Evolutionary conservation across 1,140 invertebrate genomes (phyloP), one percentile per base, ranked within the genome.

Genomic region (Piezodorus guildinii): DNA sequence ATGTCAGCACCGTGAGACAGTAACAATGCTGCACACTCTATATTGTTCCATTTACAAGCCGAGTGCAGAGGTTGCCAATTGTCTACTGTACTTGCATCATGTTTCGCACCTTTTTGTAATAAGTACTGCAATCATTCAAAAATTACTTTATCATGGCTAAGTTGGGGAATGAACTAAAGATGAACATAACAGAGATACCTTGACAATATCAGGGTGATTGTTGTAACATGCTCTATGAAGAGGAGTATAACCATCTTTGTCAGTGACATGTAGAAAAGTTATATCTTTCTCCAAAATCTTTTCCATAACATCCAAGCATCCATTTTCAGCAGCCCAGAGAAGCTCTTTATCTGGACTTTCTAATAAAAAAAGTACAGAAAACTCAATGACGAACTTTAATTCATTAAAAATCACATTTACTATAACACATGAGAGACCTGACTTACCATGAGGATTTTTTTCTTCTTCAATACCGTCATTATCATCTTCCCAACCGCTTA

Each of bases 51-150:
- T 69, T 87, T 86, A 70, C 87, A 88, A 44, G 88, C 88, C 15
- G 90, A 94, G 77, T 98, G 95, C 52, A 98, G 73, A 0, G 94
- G 91, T 65, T 90, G 87, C 96, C 96, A 98, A 3, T 84, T 83
- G 71, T 96, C 83, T 49, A 83, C 78, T 3, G 94, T 98, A 73
- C 79, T 78, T 0, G 85, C 81, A 70, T 81, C 75, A 34, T 92
- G 77, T 73, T 90, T 77, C 0, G 93, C 94, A 12, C 85, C 83
- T 68, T 81, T 74, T 71, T 81, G 76, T 12, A 97, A 70, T 56
- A 98, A 71, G 69, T 79, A 76, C 82, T 85, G 69, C 21, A 25
- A 56, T 6, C 34, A 12, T 17, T 5, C 21, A 56, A 10, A 56
- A 56, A 23, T 23, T 56, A 56, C 5, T 23, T 25, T 3, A 56